Base-by-base conservation (phyloP, 1,140 invertebrate species). In the Probaryconus sp. region DNA sequence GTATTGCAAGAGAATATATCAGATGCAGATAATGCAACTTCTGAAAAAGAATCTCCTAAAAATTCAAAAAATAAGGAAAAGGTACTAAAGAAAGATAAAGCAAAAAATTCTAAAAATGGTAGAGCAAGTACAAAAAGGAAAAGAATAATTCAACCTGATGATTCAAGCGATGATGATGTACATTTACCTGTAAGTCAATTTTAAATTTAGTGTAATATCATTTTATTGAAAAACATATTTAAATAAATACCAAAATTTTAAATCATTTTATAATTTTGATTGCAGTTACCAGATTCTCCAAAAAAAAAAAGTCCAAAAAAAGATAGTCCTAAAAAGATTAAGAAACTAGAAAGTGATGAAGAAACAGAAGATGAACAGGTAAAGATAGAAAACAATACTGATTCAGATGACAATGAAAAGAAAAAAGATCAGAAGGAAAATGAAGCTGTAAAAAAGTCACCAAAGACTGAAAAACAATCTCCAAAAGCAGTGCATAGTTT, bases 161-260 rank as follows among this genome's bases (percentile, higher is more conserved):
- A 82, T 60, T 83, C 83, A 0, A 84, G 78, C 51, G 82, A 84
- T n/a, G 83, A 85, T 17, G 83, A 83, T 37, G 71, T 16, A 24
- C 75, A 79, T 38, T 42, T 82, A 28, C 50, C 71, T 21, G 80
- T 83, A 73, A 55, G 75, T 77, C 17, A 38, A 65, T 37, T 28
- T n/a, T 31, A 45, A 35, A 38, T 21, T 42, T 56, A 17, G 2
- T 17, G n/a, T n/a, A n/a, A n/a, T n/a, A n/a, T n/a, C n/a, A n/a
- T n/a, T n/a, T n/a, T n/a, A n/a, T n/a, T n/a, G n/a, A n/a, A n/a
- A n/a, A n/a, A n/a, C n/a, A n/a, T n/a, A n/a, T n/a, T n/a, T n/a
- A n/a, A n/a, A n/a, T n/a, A n/a, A n/a, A n/a, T n/a, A n/a, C n/a
- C n/a, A n/a, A n/a, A 7, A 24, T 24, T 24, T 24, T 24, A 4